Evolutionary conservation across 2,888 invertebrate genomes (phyloP), one percentile per base, ranked within the genome.

Genomic region (Chouioia cunea): DNA sequence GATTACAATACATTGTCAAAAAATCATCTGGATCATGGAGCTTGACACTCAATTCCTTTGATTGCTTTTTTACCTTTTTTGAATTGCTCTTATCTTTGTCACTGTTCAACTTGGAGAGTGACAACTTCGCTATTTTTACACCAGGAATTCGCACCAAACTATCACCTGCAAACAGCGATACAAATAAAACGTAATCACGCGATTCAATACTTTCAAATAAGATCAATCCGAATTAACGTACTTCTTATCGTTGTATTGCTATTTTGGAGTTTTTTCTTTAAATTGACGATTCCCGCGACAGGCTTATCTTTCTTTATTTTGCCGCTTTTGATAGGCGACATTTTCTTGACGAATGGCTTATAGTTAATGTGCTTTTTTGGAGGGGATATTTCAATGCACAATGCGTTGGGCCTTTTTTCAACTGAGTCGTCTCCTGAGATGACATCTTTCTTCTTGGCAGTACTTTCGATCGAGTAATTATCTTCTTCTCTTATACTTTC

Each of bases 1-100:
- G 87, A 79, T 87, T 87, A 18, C 86, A 87, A 53, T 82, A 84
- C 16, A 82, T 77, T 44, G 78, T 74, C 79, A 86, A 76, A 83
- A 79, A 79, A 79, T 87, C 75, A 83, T 79, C 77, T 20, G 79
- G 78, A 68, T 83, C 76, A 53, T 79, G 77, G 20, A 81, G 74
- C 64, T 76, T 81, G 0, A 77, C 71, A 56, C 76, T 78, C 4
- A 75, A 70, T 73, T 83, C 79, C 50, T 74, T 77, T 1, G 43
- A 20, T 23, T 54, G 20, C 59, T 76, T 75, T n/a, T 66, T 67
- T 4, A n/a, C 2, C 46, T 15, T 6, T 66, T 67, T 74, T 47
- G 1, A 2, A 54, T 22, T 57, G 65, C 46, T 72, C 64, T 46
- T 73, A 27, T 70, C 53, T 68, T 71, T 73, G 36, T 64, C 69